Evolutionary conservation across 2,113 vertebrate species (phyloP).

Genomic region (Brachionichthys hirsutus): DNA sequence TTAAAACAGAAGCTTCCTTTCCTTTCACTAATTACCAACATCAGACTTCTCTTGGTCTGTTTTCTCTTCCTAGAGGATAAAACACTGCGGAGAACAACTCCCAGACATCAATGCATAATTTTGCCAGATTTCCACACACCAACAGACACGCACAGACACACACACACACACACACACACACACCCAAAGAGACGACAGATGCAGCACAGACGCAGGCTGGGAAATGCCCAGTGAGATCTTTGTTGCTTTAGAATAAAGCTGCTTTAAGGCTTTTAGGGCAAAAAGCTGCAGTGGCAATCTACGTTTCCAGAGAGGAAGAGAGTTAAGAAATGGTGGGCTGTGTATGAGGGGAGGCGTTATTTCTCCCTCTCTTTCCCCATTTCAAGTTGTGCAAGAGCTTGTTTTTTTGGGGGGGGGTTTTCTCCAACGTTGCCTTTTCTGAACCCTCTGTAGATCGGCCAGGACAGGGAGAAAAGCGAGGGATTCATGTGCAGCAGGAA

Average conservation of each 20-base stretch:
- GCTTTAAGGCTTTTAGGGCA: constrained; percentile 33
- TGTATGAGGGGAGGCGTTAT: constrained; percentile 18
- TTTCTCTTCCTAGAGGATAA: constrained; percentile 43
- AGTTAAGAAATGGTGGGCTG: constrained; percentile 26
- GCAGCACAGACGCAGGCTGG: constrained; percentile 60
- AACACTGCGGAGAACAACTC: constrained; percentile 46
- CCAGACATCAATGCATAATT: constrained; percentile 41
- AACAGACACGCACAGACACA: constrained; percentile 19
- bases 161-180: constrained; percentile 64
- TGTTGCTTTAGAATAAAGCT: constrained; percentile 40
- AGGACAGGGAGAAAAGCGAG: constrained; percentile 29
- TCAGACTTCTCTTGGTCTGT: constrained; percentile 21
- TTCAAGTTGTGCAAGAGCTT: constrained; percentile 38
- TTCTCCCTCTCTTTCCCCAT: constrained; percentile 34
- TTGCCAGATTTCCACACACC: constrained; percentile 30
- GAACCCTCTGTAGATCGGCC: constrained; percentile 23
- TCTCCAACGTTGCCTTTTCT: constrained; percentile 3
- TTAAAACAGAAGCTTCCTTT: constrained; percentile 16
- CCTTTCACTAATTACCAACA: constrained; percentile 51
- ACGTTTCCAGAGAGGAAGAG: constrained; percentile 27
- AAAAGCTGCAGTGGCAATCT: constrained; percentile 8
- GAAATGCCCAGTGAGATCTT: constrained; percentile 59
- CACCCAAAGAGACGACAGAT: constrained; percentile 72
- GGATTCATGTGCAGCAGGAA: constrained; percentile 57
- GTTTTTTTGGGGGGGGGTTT: constrained; percentile 3